Evolutionary conservation across 2,888 invertebrate genomes (phyloP), one percentile per base, ranked within the genome.

Genomic region (Dascillus cervinus): DNA sequence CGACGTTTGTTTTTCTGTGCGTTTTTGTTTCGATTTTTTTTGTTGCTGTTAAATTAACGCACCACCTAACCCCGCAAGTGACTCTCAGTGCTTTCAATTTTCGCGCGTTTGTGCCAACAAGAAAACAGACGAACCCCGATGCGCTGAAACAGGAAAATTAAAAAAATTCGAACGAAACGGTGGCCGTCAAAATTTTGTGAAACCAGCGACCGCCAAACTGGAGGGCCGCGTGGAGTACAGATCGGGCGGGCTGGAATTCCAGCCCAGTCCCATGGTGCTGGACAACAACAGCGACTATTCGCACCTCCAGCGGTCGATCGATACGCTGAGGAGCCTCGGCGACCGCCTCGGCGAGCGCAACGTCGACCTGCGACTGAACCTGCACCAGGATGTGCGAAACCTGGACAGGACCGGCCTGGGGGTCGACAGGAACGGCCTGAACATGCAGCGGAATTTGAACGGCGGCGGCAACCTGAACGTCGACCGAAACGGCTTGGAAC

Each of bases 171-270:
- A 4, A 4, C 14, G 6, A 13, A 26, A 10, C 26, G 25, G 37
- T 29, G 29, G 15, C 11, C 20, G 13, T 19, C 32, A 34, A 34
- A 20, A n/a, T 5, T n/a, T n/a, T n/a, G n/a, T n/a, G n/a, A n/a
- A 13, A 13, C 4, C 12, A 32, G 6, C 15, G 19, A 11, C 21
- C 24, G 12, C 10, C 9, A 36, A 36, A 14, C 60, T 64, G 66
- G 64, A 65, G 52, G 61, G 63, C 32, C 56, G 64, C 31, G 50
- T 66, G 49, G 66, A 66, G 37, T 66, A 64, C 43, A 56, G 66
- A 21, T 41, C 53, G 11, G 63, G 62, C 22, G 64, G 64, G 35
- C 53, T 65, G 57, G 65, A 65, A 39, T 65, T 65, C 46, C 65
- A 65, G 53, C 59, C 59, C 39, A 54, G 58, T 28, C 50, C 53